Evolutionary conservation across 2,888 invertebrate species (phyloP).

Genomic region (Acleris sparsana): DNA sequence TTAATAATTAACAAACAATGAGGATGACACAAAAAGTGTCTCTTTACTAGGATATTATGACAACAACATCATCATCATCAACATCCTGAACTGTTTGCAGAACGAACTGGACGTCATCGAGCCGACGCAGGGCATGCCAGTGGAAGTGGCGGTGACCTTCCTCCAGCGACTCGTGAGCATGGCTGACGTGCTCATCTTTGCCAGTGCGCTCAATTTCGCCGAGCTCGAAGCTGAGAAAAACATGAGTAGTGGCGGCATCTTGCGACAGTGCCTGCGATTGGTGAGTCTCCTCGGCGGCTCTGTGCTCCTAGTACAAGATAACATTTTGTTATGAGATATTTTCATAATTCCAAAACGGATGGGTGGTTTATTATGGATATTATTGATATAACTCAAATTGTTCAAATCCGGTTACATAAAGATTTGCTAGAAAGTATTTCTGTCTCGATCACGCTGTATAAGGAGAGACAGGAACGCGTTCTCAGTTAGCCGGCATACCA

Average conservation of each 20-base stretch:
- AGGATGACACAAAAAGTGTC: too few relatives aligned
- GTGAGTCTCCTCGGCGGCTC: slow-evolving; percentile 75
- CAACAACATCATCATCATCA: too few relatives aligned
- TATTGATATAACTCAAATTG: too few relatives aligned
- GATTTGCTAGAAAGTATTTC: neutral
- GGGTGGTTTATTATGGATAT: too few relatives aligned
- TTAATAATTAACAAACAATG: too few relatives aligned
- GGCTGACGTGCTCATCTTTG: slow-evolving; percentile 99
- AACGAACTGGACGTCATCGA: slow-evolving; percentile 99
- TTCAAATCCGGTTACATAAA: neutral
- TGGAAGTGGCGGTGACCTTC: slow-evolving; percentile 98
- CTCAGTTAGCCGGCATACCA: neutral
- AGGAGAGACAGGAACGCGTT: neutral
- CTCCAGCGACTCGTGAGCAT: slow-evolving; percentile 98
- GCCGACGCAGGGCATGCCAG: slow-evolving; percentile 99
- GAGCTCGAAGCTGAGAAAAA: slow-evolving; percentile 99
- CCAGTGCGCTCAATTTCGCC: slow-evolving; percentile 98
- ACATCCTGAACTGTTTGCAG: slow-evolving; percentile 76
- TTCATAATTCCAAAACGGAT: neutral
- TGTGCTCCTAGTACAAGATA: slow-evolving; percentile 15
- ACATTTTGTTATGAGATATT: slow-evolving; percentile 12
- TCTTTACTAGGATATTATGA: too few relatives aligned
- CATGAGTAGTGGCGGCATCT: slow-evolving; percentile 99
- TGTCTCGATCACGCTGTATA: neutral
- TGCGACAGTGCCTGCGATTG: slow-evolving; percentile 97